Conservation (phyloP, 2,888 invertebrate species). For the Elmis aenea region DNA sequence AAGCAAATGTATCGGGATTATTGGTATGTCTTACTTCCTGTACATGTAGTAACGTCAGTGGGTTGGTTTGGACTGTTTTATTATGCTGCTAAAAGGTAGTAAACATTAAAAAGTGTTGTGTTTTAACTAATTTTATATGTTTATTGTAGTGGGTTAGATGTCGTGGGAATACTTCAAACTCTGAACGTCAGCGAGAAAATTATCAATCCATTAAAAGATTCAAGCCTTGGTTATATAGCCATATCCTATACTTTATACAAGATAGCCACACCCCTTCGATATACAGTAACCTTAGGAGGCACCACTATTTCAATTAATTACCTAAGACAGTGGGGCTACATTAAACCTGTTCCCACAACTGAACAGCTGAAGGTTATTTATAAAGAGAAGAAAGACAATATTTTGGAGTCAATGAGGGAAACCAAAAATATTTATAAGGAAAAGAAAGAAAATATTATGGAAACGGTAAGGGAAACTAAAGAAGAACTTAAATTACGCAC, state of each 20-base stretch:
- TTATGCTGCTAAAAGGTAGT: constrained; percentile 77
- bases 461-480: constrained; percentile 56
- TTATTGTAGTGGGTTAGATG: constrained; percentile 84
- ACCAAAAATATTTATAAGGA: constrained; percentile 48
- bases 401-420: constrained; percentile 58
- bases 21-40: constrained; percentile 94
- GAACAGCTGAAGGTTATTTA: constrained; percentile 60
- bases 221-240: constrained; percentile 84
- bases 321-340: constrained; percentile 72
- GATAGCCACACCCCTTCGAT: constrained; percentile 82
- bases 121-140: too few species aligned
- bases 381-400: constrained; percentile 55
- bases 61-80: constrained; percentile 89
- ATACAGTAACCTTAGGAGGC: constrained; percentile 87
- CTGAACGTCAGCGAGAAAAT: constrained; percentile 75
- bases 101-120: constrained; percentile 7
- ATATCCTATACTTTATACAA: constrained; percentile 91
- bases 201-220: constrained; percentile 68
- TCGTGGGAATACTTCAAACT: constrained; percentile 70
- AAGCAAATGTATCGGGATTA: constrained; percentile 92
- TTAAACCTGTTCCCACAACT: constrained; percentile 72
- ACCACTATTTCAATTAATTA: constrained; percentile 82
- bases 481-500: constrained; percentile 46
- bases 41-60: constrained; percentile 83
- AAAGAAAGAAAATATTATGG: constrained; percentile 51